Base-by-base conservation (phyloP, 2,113 vertebrate species). In the Rana temporaria region DNA sequence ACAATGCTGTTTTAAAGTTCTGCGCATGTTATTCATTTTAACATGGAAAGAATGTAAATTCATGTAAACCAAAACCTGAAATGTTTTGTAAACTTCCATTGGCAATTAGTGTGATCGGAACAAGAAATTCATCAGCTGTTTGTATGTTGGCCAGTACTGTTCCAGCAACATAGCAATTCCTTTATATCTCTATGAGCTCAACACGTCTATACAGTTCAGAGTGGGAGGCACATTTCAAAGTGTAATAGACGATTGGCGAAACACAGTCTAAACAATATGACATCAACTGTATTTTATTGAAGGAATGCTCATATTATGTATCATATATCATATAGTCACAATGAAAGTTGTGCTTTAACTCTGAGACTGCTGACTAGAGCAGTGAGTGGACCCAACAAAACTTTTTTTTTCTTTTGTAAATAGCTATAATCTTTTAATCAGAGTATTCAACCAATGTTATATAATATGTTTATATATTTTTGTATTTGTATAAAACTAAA, bases 401-500 rank as follows among this genome's bases (percentile, higher is more conserved):
- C 59, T 24, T 65, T 20, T 30, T 20, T 30, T 30, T 55, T 72
- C 2, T 20, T 56, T 67, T 76, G 71, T 83, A 83, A 67, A 83
- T 83, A 83, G 0, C 4, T 62, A 76, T 83, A 76, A 68, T 83
- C 80, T 66, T 66, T 82, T 74, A 48, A 67, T 67, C 52, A 82
- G 71, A 82, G 30, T 82, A 82, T 75, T 74, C 81, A 19, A 17
- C 20, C 65, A 63, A 66, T 83, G 81, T 83, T 69, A 69, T 78
- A 66, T 75, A 65, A 66, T 67, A 68, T 76, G 63, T 76, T 76
- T 76, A 82, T 83, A 76, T 82, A 83, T 83, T 80, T 83, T 83
- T 83, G 56, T 83, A 83, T 83, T 74, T 76, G 72, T 83, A 83
- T 83, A 72, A 38, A 74, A 60, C 22, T 57, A 48, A 74, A 82